phyloP scores from a whole-genome alignment of 2,888 invertebrate genomes.

The Drosophila anceps region DNA sequence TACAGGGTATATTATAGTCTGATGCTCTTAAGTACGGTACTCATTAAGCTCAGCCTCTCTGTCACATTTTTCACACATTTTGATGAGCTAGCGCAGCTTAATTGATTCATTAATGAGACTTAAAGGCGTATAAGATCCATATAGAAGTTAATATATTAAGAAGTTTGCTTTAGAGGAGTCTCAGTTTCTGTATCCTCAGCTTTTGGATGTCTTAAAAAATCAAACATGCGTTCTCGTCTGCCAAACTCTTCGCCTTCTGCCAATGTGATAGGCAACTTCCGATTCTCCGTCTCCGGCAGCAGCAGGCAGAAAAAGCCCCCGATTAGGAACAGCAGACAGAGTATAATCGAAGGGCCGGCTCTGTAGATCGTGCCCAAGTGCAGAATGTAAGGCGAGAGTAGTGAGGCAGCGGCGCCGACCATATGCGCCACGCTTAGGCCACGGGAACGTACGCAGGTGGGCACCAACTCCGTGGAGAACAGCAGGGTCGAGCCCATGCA shows the following conservation, averaged over 20 bases:
- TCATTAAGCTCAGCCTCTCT: neutral
- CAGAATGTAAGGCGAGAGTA: slow-evolving; percentile 87
- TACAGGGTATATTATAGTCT: slow-evolving; percentile 8
- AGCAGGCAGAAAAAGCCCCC: slow-evolving; percentile 86
- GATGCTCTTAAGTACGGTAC: neutral
- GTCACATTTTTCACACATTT: slow-evolving; percentile 9
- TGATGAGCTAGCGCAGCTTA: slow-evolving; percentile 23
- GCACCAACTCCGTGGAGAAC: slow-evolving; percentile 88
- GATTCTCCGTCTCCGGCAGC: slow-evolving; percentile 87
- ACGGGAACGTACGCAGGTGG: slow-evolving; percentile 88
- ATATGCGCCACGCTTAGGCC: slow-evolving; percentile 88
- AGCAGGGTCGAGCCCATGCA: slow-evolving; percentile 87
- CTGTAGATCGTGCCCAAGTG: slow-evolving; percentile 84
- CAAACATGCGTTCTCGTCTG: slow-evolving; percentile 58
- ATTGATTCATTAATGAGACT: slow-evolving; percentile 16
- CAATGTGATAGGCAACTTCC: slow-evolving; percentile 60
- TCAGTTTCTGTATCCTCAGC: slow-evolving; percentile 13
- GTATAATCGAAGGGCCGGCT: slow-evolving; percentile 86
- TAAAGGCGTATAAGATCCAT: neutral
- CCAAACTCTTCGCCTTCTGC: slow-evolving; percentile 64
- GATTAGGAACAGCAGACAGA: slow-evolving; percentile 85
- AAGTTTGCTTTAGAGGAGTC: slow-evolving; percentile 46
- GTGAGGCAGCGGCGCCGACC: slow-evolving; percentile 87
- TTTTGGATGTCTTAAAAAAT: slow-evolving; percentile 41
- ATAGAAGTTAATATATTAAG: slow-evolving; percentile 10